Base-by-base conservation (phyloP, 1,140 invertebrate genomes). In the Drosophila sturtevanti region DNA sequence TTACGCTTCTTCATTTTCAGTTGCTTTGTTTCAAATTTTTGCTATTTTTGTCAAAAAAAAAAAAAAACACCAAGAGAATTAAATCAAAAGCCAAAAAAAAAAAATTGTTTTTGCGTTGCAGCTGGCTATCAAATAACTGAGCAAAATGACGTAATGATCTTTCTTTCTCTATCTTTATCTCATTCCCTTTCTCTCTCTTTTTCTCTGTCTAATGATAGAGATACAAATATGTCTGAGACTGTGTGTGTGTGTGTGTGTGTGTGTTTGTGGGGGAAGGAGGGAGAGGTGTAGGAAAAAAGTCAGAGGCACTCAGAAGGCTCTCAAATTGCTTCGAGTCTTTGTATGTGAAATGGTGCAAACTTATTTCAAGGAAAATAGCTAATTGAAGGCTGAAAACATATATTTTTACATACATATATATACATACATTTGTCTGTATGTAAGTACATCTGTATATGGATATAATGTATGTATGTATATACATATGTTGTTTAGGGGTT, bases 31-130 rank as follows among this genome's bases (percentile, higher is more conserved):
- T 48, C 55, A 37, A 35, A 56, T 67, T 65, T 63, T 55, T 27
- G 75, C 79, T 87, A 82, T 89, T 86, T 86, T 79, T 82, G 82
- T 82, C 84, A 87, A 80, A 81, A 81, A 61, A 65, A 51, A 58
- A 52, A 65, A 67, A 18, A 38, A 21, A 21, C n/a, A n/a, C n/a
- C n/a, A n/a, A n/a, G n/a, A n/a, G 35, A 58, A 76, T 66, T 67
- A 48, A 48, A 48, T 48, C 41, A 48, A 48, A 31, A 31, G 6
- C 27, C 27, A 6, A 31, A 31, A 31, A 48, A 48, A 48, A 48
- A 11, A 21, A 21, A n/a, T n/a, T 35, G 4, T 35, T 35, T 48
- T 48, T 48, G 41, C 72, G 78, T 55, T 86, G 81, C 81, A 85
- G 66, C 65, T 44, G 70, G 76, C 74, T 86, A 87, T 87, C 82